Evolutionary conservation across 2,113 vertebrate genomes (phyloP), one percentile per base, ranked within the genome.

Genomic region (Micronycteris hirsuta): DNA sequence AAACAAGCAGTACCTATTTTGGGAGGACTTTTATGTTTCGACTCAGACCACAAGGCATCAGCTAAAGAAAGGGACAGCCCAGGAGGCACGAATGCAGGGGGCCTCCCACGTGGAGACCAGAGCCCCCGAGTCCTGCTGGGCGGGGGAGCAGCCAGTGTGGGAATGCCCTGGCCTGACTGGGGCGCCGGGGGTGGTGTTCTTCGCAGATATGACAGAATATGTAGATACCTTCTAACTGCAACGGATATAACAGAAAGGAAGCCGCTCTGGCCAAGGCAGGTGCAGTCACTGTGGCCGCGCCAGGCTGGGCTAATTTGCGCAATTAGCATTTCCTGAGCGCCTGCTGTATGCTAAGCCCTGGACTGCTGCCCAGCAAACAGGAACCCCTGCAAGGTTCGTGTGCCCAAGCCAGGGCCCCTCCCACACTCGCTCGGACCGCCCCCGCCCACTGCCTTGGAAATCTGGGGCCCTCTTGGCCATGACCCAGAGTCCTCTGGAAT

Each of bases 161-260:
- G 58, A 26, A 81, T 33, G 3, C 67, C 49, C 68, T 15, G 4
- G 9, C 45, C 28, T 15, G 85, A 33, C 2, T 7, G 24, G 17
- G 36, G 5, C 0, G 0, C 3, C 4, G 5, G 5, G 24, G 6
- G 3, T 7, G 47, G 5, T 33, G 36, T 22, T 10, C 70, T 56
- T 91, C 11, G 58, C 24, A 87, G 33, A 54, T 19, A 36, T 3
- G 4, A 43, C 8, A 45, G 10, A 5, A 38, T 16, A 20, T 58
- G 54, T 4, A 24, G 63, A 49, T 19, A 28, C 20, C 10, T 73
- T 85, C 81, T 33, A 33, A 85, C 85, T 78, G 70, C 83, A 73
- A 61, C 2, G 1, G 17, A 49, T 16, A 19, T 1, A 49, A 58
- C 80, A 85, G 45, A 96, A 52, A 88, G 36, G n/a, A 70, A 76